Base-by-base conservation (phyloP, 53 echinoderm and acorn worm species). In the Patiria pectinifera region DNA sequence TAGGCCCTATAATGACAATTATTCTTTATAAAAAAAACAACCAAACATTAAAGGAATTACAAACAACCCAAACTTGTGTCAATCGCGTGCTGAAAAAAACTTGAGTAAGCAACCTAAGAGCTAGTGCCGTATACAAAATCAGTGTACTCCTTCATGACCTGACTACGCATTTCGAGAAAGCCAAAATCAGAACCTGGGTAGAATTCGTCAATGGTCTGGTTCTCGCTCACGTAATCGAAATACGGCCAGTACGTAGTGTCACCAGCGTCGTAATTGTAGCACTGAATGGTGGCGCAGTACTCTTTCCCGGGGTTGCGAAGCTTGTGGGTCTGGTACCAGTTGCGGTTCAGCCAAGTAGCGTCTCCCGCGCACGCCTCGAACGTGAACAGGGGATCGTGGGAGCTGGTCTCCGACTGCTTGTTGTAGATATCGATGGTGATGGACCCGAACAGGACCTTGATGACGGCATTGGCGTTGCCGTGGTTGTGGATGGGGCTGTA, bases 281-380 rank as follows among this genome's bases (percentile, higher is more conserved):
- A 94, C 49, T 94, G 94, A 10, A 94, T 70, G 35, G 94, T 94
- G 6, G 94, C 94, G 87, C 94, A 94, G 18, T 86, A 94, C 26
- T 94, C 92, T 11, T 47, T 45, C 11, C 81, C 53, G 13, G 79
- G 35, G 15, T 94, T 94, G 16, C 61, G 18, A 18, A 94, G 82
- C 92, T 86, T 71, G 61, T 94, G 94, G 5, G 94, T 94, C 83
- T 94, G 92, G 47, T 93, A 94, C 94, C 94, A 94, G 21, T 94
- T 94, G 16, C 85, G 94, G 11, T 86, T 60, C 26, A 94, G 86
- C 94, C 94, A 94, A 59, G 87, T 87, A 4, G 92, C 75, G 72
- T 94, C 82, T 43, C 59, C 83, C 48, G 72, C 44, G 35, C 45
- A 4, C 53, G 77, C 72, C 1, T 82, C 87, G 26, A 94, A 44